phyloP scores from a whole-genome alignment of 2,888 invertebrate genomes.

The Latheticus oryzae region DNA sequence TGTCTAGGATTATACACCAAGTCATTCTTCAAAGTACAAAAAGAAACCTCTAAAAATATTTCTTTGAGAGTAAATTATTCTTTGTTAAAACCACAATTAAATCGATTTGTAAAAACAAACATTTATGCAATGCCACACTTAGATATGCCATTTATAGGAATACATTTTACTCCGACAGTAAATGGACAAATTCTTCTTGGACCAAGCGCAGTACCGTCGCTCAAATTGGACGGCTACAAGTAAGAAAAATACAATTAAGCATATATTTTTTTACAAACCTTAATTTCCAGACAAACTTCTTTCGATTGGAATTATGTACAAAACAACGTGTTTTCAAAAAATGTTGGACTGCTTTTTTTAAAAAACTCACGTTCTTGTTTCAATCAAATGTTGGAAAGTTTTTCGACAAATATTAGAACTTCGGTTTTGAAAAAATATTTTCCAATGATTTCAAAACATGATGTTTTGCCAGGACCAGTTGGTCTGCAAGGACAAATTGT shows the following conservation, averaged over 20 bases:
- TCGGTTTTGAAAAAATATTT: constrained; percentile 82
- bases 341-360: constrained; percentile 82
- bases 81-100: constrained; percentile 67
- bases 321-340: constrained; percentile 75
- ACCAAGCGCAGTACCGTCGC: constrained; percentile 94
- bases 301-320: constrained; percentile 75
- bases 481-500: constrained; percentile 96
- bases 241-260: constrained; percentile 56
- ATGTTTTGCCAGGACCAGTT: constrained; percentile 76
- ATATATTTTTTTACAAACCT: not conserved
- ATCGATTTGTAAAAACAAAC: constrained; percentile 76
- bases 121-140: constrained; percentile 98
- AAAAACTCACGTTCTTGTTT: constrained; percentile 83
- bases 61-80: constrained; percentile 96
- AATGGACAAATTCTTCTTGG: constrained; percentile 91
- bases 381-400: constrained; percentile 82
- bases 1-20: constrained; percentile 95
- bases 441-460: constrained; percentile 85
- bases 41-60: constrained; percentile 8
- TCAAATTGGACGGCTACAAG: constrained; percentile 92
- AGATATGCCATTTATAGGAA: constrained; percentile 94
- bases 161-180: constrained; percentile 95
- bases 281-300: constrained; percentile 64
- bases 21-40: too few relatives aligned
- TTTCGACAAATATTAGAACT: constrained; percentile 79